Evolutionary conservation across 2,797 vertebrate species (phyloP).

Genomic region (Gambusia yucatana): DNA sequence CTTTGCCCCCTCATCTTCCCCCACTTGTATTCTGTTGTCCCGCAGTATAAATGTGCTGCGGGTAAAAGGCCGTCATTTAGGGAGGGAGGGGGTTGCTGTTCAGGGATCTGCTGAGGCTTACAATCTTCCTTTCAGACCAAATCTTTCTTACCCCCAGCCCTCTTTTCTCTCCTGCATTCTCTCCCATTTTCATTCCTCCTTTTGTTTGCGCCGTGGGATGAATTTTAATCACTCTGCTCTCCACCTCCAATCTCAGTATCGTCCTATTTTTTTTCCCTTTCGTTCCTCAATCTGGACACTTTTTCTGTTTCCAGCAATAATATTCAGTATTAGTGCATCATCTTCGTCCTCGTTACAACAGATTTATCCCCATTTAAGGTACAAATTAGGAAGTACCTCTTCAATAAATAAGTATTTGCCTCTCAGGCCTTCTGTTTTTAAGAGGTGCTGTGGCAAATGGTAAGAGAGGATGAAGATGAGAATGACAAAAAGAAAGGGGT

Average conservation of each 20-base stretch:
- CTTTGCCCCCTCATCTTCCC: constrained; percentile 23
- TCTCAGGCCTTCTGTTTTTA: constrained; percentile 58
- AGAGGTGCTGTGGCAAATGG: constrained; percentile 11
- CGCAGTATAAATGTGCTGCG: constrained; percentile 74
- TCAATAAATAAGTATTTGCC: constrained; percentile 55
- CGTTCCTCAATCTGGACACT: constrained; percentile 26
- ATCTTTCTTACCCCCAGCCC: constrained; percentile 64
- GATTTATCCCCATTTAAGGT: constrained; percentile 10
- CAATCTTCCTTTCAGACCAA: constrained; percentile 80
- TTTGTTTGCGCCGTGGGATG: constrained; percentile 86
- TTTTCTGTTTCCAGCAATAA: constrained; percentile 40
- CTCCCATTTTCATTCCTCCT: constrained; percentile 79
- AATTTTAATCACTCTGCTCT: constrained; percentile 83
- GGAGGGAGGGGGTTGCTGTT: constrained; percentile 50
- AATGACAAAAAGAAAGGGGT: constrained; percentile 36
- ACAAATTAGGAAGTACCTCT: constrained; percentile 37
- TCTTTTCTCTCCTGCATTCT: constrained; percentile 67
- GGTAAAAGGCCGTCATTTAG: constrained; percentile 82
- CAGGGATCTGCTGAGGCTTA: constrained; percentile 75
- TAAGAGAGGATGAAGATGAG: constrained; percentile 13
- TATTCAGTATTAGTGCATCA: constrained; percentile 33
- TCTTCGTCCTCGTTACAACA: constrained; percentile 26
- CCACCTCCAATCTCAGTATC: constrained; percentile 59
- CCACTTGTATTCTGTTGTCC: constrained; percentile 68
- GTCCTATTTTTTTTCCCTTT: constrained; percentile 20